Evolutionary conservation across 2,113 vertebrate species (phyloP).

Genomic region (Zosterops lateralis): DNA sequence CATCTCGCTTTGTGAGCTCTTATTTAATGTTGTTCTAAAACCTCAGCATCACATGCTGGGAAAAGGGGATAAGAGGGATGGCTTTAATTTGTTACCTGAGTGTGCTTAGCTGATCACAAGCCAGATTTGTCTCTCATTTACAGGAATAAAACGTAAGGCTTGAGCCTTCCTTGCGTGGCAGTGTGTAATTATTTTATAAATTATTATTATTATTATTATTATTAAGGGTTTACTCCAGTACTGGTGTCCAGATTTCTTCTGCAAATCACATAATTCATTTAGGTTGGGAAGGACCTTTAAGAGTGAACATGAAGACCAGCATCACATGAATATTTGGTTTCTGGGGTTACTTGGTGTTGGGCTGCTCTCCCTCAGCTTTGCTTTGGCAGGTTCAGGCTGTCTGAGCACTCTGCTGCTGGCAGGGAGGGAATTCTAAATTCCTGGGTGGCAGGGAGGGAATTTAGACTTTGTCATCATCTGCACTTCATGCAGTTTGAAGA

Average conservation of each 20-base stretch:
- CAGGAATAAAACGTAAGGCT: conserved; percentile 50
- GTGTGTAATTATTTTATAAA: neutral
- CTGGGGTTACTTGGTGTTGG: neutral
- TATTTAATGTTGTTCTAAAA: neutral
- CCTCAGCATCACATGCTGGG: neutral
- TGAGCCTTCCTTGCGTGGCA: neutral
- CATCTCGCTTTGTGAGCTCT: neutral
- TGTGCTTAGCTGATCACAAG: conserved; percentile 1
- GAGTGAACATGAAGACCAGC: fast-evolving
- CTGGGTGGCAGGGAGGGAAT: neutral
- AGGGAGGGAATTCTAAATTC: neutral
- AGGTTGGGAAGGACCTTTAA: neutral
- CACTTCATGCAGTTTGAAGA: neutral
- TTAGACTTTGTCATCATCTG: fast-evolving
- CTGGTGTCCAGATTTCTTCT: neutral
- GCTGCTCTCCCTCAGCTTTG: neutral
- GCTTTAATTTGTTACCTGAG: neutral
- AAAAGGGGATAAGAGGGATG: neutral
- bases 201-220: no score
- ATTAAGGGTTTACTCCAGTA: neutral
- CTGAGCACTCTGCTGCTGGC: neutral
- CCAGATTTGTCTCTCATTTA: conserved; percentile 23
- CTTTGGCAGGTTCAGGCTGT: neutral
- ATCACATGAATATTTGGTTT: fast-evolving
- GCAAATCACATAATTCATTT: neutral